Evolutionary conservation across 30 jellyfish, hydroid and myxozoan species (phyloP).

Genomic region (Hydractinia echinata): DNA sequence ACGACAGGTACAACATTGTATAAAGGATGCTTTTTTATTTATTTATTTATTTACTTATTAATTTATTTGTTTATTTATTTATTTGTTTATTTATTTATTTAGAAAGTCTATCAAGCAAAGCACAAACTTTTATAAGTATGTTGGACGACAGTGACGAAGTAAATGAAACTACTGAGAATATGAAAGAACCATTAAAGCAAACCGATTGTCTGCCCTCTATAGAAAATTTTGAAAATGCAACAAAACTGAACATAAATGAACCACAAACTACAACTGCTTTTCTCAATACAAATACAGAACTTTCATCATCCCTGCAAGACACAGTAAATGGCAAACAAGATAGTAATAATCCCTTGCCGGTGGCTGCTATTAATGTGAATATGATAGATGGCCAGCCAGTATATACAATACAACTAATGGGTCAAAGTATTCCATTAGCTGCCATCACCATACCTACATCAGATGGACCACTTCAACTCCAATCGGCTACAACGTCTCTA

Average conservation of each 20-base stretch:
- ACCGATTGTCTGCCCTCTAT: too few species aligned
- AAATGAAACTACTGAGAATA: not conserved
- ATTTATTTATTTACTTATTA: too few species aligned
- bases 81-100: too few species aligned
- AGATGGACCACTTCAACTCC: slow-evolving; percentile 37
- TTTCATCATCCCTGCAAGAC: too few species aligned
- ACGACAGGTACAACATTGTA: too few species aligned
- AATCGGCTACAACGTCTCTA: slow-evolving; percentile 23
- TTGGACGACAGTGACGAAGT: slow-evolving; percentile 10
- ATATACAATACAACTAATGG: slow-evolving; percentile 77
- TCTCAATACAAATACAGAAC: too few species aligned
- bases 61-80: too few species aligned
- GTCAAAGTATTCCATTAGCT: slow-evolving; percentile 78
- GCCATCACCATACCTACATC: slow-evolving; percentile 53
- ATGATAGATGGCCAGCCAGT: slow-evolving; percentile 65
- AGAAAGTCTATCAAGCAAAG: not conserved
- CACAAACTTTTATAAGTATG: slow-evolving; percentile 1
- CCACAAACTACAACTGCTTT: too few species aligned
- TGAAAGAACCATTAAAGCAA: too few species aligned
- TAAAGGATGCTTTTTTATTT: too few species aligned
- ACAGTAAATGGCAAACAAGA: not conserved
- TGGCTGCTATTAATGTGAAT: slow-evolving; percentile 38
- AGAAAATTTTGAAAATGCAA: too few species aligned
- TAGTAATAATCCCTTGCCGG: slow-evolving; percentile 15
- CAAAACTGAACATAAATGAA: too few species aligned